Conservation (phyloP, 1,140 invertebrate species). For the Eubasilissa regina region DNA sequence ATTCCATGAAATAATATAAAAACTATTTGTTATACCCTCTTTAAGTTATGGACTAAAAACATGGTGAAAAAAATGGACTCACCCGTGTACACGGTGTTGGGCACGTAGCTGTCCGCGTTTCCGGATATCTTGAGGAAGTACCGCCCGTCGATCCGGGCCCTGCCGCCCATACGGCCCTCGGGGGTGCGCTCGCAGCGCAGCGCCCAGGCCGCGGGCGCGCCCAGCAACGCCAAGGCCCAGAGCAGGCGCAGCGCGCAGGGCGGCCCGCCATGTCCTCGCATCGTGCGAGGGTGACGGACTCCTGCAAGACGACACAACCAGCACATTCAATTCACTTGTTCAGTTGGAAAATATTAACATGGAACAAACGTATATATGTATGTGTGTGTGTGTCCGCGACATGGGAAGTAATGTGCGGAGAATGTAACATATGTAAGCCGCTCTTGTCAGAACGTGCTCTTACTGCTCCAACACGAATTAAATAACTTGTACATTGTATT, state of each 20-base stretch:
- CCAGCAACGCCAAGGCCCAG: slow-evolving; percentile 3
- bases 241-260: slow-evolving; percentile 5
- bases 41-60: no score
- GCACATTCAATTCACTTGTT: neutral
- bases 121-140: slow-evolving; percentile 50
- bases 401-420: no score
- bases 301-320: neutral
- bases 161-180: slow-evolving; percentile 38
- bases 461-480: no score
- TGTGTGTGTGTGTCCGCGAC: no score
- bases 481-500: no score
- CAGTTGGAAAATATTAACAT: no score
- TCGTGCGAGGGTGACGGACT: slow-evolving; percentile 1
- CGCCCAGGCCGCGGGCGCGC: slow-evolving; percentile 1
- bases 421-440: no score
- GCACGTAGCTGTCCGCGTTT: slow-evolving; percentile 41
- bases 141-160: slow-evolving; percentile 46
- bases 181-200: slow-evolving; percentile 50
- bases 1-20: no score
- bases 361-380: no score
- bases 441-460: no score
- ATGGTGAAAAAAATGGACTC: slow-evolving; percentile 13
- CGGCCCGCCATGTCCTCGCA: neutral
- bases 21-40: no score
- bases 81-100: slow-evolving; percentile 53